phyloP scores from a whole-genome alignment of 2,888 invertebrate genomes.

The Carabus problematicus region DNA sequence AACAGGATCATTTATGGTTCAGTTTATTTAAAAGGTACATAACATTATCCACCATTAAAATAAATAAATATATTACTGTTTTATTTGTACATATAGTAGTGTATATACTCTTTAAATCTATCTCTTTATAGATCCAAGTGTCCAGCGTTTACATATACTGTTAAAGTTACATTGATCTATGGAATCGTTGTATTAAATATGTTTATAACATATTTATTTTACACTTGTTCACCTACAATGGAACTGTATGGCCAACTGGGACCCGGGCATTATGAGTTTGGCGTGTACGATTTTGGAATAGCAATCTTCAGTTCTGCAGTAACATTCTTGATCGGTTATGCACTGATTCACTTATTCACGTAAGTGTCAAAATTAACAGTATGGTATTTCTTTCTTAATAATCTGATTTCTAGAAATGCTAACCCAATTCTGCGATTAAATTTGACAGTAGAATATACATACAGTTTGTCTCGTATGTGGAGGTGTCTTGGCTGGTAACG shows the following conservation, averaged over 20 bases:
- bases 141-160: slow-evolving; percentile 20
- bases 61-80: neutral
- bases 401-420: neutral
- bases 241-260: slow-evolving; percentile 26
- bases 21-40: slow-evolving; percentile 21
- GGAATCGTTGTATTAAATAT: slow-evolving; percentile 16
- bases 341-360: slow-evolving; percentile 21
- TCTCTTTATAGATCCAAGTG: slow-evolving; percentile 7
- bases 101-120: neutral
- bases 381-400: neutral
- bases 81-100: slow-evolving; percentile 7
- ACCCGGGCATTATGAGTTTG: slow-evolving; percentile 16
- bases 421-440: neutral
- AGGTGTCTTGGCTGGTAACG: slow-evolving; percentile 12
- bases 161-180: slow-evolving; percentile 18
- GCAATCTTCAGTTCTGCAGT: neutral
- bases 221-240: slow-evolving; percentile 4
- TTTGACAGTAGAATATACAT: neutral
- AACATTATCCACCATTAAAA: slow-evolving; percentile 5
- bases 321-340: neutral
- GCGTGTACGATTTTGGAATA: slow-evolving; percentile 15
- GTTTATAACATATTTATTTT: slow-evolving; percentile 21
- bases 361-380: slow-evolving; percentile 5
- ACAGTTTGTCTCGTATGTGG: neutral
- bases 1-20: slow-evolving; percentile 24